Base-by-base conservation (phyloP, 2,888 invertebrate species). In the Nycteola revayana region DNA sequence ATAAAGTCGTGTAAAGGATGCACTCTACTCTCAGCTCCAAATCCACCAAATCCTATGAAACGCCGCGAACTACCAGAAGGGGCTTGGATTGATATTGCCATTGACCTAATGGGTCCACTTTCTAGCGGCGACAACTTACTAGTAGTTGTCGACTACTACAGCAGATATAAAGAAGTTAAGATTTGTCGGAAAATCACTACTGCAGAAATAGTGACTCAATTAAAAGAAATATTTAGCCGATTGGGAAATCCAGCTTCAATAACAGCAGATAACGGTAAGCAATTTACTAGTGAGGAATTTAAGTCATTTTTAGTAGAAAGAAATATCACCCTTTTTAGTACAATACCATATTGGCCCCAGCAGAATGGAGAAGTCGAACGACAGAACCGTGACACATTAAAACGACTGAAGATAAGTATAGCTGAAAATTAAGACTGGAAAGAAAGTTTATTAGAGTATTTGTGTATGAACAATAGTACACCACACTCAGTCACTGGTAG, bases 401-500 rank as follows among this genome's bases (percentile, higher is more conserved):
- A 55, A 38, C 9, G 56, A 1, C 9, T 58, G 1, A 42, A 37
- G 28, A 53, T 58, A 3, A 27, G 43, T 9, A 41, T 40, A 34
- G 7, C 5, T 0, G 26, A 45, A 17, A 49, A 34, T 10, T 24
- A 7, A 2, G 9, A 50, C 9, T 45, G 31, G 35, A 35, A 39
- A 29, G 52, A 51, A 4, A 26, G 23, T 20, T 25, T 61, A 1
- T n/a, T 11, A 1, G 35, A 58, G 9, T 60, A 61, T 26, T 6
- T 59, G 3, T 41, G 28, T 1, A 60, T 54, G 57, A 54, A 65
- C 31, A 30, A 32, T 9, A 28, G 24, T 9, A 36, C 66, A 4
- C 67, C 66, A 6, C 66, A 66, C 32, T 22, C 42, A 2, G 46
- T 52, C 0, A 68, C 66, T 8, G 60, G 67, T 3, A 50, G 32